Evolutionary conservation across 2,888 invertebrate genomes (phyloP), one percentile per base, ranked within the genome.

Genomic region (Conops quadrifasciatus): DNA sequence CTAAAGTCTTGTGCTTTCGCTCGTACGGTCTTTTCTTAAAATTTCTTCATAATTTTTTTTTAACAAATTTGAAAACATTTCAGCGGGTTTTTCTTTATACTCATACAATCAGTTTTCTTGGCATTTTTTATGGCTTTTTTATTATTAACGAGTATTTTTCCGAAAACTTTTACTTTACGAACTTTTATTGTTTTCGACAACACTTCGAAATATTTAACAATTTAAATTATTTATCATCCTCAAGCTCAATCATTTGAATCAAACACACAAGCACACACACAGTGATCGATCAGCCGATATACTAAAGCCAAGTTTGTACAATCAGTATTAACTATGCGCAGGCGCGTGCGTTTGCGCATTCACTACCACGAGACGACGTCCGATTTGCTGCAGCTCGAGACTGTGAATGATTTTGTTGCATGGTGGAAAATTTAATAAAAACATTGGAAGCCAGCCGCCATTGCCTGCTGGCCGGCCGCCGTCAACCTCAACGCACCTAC

Each of bases 341-440:
- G 43, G 67, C 67, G 56, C 58, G 66, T 56, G 66, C 66, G 19
- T 45, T 43, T 43, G 56, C 36, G 16, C 36, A 16, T 36, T 56
- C 56, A 45, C 36, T 9, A 43, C 28, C 15, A n/a, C 47, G 2
- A 58, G 30, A 51, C 19, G 24, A 62, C 68, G 68, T 68, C 68
- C 36, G 62, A 62, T 36, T 36, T 68, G 62, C 24, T 62, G 68
- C 68, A 68, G 68, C 68, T 60, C 19, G 28, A 51, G 28, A 68
- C 68, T 62, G 60, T 62, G 68, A 68, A 68, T 68, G 68, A 60
- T 56, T 67, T 36, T n/a, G 62, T 43, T 19, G 62, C 24, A 60
- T 51, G 19, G 49, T 43, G 60, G 60, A 49, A 49, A 60, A 51
- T 51, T 49, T 11, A 60, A 62, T 36, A 36, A 36, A 36, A 36